Evolutionary conservation across 2,888 invertebrate genomes (phyloP).

Genomic region (Meiosimyza decipiens): DNA sequence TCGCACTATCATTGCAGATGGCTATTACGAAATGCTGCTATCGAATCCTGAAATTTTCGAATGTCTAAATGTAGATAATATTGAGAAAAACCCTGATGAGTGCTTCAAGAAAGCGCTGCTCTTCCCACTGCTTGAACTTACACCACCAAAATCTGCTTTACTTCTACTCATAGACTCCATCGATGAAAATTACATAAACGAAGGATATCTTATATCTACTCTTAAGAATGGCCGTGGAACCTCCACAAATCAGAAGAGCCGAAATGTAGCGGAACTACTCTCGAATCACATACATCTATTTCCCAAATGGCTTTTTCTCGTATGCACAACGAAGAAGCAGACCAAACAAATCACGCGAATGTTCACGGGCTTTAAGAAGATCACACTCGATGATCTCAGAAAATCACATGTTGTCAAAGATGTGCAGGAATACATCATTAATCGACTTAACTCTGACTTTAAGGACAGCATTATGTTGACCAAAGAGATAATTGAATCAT

Average conservation of each 20-base stretch:
- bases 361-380: slow-evolving; percentile 90
- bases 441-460: slow-evolving; percentile 89
- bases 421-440: slow-evolving; percentile 94
- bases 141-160: slow-evolving; percentile 85
- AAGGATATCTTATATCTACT: slow-evolving; percentile 70
- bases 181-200: slow-evolving; percentile 79
- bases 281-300: slow-evolving; percentile 91
- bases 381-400: slow-evolving; percentile 90
- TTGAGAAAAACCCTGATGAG: slow-evolving; percentile 90
- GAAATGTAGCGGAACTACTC: slow-evolving; percentile 84
- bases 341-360: slow-evolving; percentile 84
- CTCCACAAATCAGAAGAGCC: slow-evolving; percentile 67
- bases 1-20: slow-evolving; percentile 77
- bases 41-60: slow-evolving; percentile 85
- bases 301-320: slow-evolving; percentile 92
- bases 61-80: slow-evolving; percentile 81
- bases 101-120: slow-evolving; percentile 89
- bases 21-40: slow-evolving; percentile 82
- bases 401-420: slow-evolving; percentile 92
- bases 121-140: slow-evolving; percentile 87
- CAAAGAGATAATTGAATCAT: slow-evolving; percentile 90
- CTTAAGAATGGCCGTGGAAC: slow-evolving; percentile 63
- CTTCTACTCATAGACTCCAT: slow-evolving; percentile 92
- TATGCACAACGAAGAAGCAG: slow-evolving; percentile 88
- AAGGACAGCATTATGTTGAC: slow-evolving; percentile 87